Evolutionary conservation across 2,888 invertebrate species (phyloP), one percentile per base, ranked within the genome.

Genomic region (Biston stratarius): DNA sequence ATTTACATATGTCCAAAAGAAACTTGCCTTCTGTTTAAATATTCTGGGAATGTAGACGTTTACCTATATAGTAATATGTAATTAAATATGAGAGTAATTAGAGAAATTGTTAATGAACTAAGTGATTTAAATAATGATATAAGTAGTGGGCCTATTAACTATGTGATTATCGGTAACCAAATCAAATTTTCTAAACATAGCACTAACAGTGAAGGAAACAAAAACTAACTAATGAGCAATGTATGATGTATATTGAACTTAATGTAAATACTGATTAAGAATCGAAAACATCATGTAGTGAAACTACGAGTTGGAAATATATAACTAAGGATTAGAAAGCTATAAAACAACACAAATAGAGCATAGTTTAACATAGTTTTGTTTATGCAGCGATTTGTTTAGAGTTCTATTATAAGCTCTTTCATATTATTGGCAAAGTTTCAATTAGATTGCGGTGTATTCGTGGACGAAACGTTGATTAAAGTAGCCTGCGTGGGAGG

Each of bases 1-100:
- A 60, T 60, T 60, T 64, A 60, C 59, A 64, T 64, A 64, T 45
- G 33, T 40, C 34, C 55, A 6, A 59, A 48, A n/a, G 14, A 11
- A 51, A 45, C 45, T 8, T 10, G 5, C 14, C 33, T n/a, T 34
- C 57, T 36, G 57, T 57, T 47, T 40, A 56, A 62, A 42, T 56
- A 49, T 57, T 56, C 38, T 49, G 34, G 14, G 14, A 14, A 45
- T 15, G 36, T 57, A 10, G 1, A 12, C 14, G 36, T 57, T 24
- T 57, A 15, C 14, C 33, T 40, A 33, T 33, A 33, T 34, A 36
- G 48, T 12, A 60, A 59, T 56, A 45, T n/a, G 5, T 55, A 59
- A 65, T 60, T 42, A 44, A 34, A 14, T 7, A n/a, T n/a, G n/a
- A n/a, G n/a, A n/a, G n/a, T 7, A 6, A n/a, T n/a, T 40, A 40